Evolutionary conservation across 2,888 invertebrate genomes (phyloP).

Genomic region (Bombylius major): DNA sequence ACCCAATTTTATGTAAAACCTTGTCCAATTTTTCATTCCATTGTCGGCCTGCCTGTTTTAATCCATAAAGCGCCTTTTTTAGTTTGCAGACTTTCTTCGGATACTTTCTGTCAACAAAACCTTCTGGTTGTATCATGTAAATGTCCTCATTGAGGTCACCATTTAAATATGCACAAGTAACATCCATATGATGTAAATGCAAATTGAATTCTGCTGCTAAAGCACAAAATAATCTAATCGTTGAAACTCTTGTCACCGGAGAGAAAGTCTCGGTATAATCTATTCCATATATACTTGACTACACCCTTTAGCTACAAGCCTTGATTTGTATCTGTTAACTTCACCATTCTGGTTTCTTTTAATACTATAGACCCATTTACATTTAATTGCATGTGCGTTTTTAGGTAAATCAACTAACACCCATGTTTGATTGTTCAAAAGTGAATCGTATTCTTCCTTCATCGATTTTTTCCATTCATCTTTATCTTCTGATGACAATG

Average conservation of each 20-base stretch:
- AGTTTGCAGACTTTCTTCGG: constrained; percentile 11
- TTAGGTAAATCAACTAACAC: constrained; percentile 6
- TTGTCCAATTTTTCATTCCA: constrained; percentile 16
- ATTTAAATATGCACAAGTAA: constrained; percentile 13
- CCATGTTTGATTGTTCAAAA: constrained; percentile 7
- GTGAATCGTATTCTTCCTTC: constrained; percentile 1
- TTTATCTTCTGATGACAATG: neutral
- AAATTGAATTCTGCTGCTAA: constrained; percentile 16
- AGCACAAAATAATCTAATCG: constrained; percentile 15
- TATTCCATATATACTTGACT: constrained; percentile 6
- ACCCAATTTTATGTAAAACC: constrained; percentile 12
- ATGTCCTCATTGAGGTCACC: constrained; percentile 13
- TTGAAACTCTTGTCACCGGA: constrained; percentile 13
- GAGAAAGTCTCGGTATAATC: constrained; percentile 10
- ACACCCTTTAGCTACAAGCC: constrained; percentile 13
- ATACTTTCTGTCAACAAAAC: constrained; percentile 4
- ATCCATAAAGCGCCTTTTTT: constrained; percentile 16
- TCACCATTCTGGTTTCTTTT: constrained; percentile 9
- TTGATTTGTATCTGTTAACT: constrained; percentile 12
- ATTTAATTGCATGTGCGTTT: constrained; percentile 7
- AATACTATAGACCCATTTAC: constrained; percentile 11
- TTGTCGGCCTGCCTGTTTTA: constrained; percentile 18
- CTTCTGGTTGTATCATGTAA: constrained; percentile 14
- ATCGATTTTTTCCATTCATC: neutral
- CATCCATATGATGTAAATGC: constrained; percentile 10